A percentile compares a stretch with the other conserved stretches of the same genome.
phyloP scores from a whole-genome alignment of 2,113 vertebrate genomes.

The Ancistrus triradiatus region DNA sequence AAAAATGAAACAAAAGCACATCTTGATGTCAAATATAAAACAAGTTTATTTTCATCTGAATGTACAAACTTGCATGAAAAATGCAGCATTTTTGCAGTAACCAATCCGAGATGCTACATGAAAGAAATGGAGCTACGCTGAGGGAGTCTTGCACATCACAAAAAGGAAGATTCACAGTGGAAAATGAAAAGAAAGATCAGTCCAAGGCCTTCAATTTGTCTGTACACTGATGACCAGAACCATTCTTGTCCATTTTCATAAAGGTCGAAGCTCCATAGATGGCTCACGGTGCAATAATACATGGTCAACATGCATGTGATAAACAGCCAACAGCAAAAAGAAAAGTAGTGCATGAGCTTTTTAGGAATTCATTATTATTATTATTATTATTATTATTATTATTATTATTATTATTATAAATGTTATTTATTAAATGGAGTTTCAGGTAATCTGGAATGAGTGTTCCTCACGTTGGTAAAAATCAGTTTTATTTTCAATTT shows the following conservation, averaged over 20 bases:
- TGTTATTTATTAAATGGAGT: too few species aligned
- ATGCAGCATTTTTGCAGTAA: constrained; percentile 52
- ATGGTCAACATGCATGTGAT: background rate
- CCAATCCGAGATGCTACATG: constrained; percentile 35
- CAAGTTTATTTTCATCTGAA: constrained; percentile 43
- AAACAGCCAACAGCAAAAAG: too few species aligned
- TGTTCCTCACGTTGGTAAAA: too few species aligned
- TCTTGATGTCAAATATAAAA: constrained; percentile 51
- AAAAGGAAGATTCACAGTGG: constrained; percentile 22
- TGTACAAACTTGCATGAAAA: constrained; percentile 48
- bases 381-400: too few species aligned
- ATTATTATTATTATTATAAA: too few species aligned
- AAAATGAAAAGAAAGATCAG: constrained; percentile 16
- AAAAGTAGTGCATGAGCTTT: too few species aligned
- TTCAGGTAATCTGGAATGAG: too few species aligned
- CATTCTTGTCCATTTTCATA: background rate
- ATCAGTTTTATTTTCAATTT: too few species aligned
- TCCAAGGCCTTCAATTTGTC: constrained; percentile 24
- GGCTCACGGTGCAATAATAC: background rate
- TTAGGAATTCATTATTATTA: too few species aligned
- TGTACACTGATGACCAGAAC: constrained; percentile 22
- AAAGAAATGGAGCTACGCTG: constrained; percentile 25
- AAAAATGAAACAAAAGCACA: background rate
- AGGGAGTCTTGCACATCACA: constrained; percentile 20
- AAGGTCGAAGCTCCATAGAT: background rate